phyloP scores from a whole-genome alignment of 2,113 vertebrate species.

The Calypte anna region DNA sequence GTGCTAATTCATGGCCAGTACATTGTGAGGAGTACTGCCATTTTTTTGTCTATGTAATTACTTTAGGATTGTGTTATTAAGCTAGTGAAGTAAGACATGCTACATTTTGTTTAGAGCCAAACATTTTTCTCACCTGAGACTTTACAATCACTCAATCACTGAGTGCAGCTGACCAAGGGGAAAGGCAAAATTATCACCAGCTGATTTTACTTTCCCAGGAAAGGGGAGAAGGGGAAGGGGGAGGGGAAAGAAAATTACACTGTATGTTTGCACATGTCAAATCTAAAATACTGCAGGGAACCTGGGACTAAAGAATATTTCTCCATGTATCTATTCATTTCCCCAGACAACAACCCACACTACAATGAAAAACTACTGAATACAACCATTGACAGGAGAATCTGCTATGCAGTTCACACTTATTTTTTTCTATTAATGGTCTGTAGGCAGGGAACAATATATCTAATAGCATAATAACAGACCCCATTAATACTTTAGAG shows the following conservation, averaged over 20 bases:
- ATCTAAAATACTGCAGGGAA: constrained; percentile 51
- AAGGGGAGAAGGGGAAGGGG: not conserved
- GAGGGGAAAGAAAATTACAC: constrained; percentile 38
- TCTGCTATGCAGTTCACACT: not conserved
- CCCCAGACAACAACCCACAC: constrained; percentile 13
- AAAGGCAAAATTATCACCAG: constrained; percentile 64
- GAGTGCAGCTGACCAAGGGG: constrained; percentile 31
- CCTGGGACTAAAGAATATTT: constrained; percentile 41
- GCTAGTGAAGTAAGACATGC: not conserved
- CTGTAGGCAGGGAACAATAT: constrained; percentile 39
- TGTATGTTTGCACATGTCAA: constrained; percentile 61
- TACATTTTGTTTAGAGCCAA: not conserved
- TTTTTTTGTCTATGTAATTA: not conserved
- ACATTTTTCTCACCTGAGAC: not conserved
- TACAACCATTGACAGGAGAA: constrained; percentile 19
- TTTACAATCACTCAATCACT: constrained; percentile 37
- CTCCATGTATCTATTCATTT: constrained; percentile 29
- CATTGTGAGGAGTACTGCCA: not conserved
- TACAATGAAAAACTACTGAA: constrained; percentile 47
- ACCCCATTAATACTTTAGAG: constrained; percentile 60
- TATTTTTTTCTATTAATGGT: not conserved
- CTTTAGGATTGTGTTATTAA: not conserved
- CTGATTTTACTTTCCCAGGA: constrained; percentile 60
- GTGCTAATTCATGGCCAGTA: not conserved
- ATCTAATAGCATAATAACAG: constrained; percentile 50